A percentile compares a stretch with the other conserved stretches of the same genome.
These are phyloP conservation scores for Euwallacea fornicatus DNA, from an alignment of 1,140 invertebrate genomes.

Conservation along the genomic window DNA sequence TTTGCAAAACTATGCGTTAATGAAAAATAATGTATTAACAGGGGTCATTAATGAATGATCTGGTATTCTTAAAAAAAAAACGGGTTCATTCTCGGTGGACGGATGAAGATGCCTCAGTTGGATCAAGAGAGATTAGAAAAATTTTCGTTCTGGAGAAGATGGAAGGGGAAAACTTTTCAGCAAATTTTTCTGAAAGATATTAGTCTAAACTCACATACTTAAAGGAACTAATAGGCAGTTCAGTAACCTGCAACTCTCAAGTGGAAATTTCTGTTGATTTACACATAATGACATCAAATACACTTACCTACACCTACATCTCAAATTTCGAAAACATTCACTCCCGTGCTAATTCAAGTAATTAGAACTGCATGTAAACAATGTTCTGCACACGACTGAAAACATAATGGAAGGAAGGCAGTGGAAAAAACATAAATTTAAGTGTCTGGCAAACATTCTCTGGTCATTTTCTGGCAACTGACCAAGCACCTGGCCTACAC, in stretches of 20 bases:
- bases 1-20: too few species aligned
- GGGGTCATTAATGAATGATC: too few species aligned
- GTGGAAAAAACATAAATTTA: slow-evolving; percentile 38
- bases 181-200: neutral
- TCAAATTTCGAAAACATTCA: neutral
- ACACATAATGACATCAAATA: neutral
- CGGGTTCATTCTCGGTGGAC: too few species aligned
- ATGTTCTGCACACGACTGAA: slow-evolving; percentile 23
- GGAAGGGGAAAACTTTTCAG: too few species aligned
- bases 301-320: neutral
- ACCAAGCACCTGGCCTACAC: slow-evolving; percentile 26
- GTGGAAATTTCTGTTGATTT: neutral
- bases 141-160: too few species aligned
- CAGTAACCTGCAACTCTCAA: neutral
- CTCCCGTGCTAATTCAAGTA: neutral
- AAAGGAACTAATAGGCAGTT: neutral
- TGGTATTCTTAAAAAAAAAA: too few species aligned
- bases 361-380: slow-evolving; percentile 22
- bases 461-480: slow-evolving; percentile 33
- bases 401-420: slow-evolving; percentile 38
- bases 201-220: neutral
- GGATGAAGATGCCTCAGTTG: too few species aligned
- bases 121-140: too few species aligned
- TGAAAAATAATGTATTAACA: too few species aligned
- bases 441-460: slow-evolving; percentile 33